A percentile compares a stretch with the other conserved stretches of the same genome.
Evolutionary conservation across 1,140 invertebrate species (phyloP).

Genomic region (Aleiodes sp.): DNA sequence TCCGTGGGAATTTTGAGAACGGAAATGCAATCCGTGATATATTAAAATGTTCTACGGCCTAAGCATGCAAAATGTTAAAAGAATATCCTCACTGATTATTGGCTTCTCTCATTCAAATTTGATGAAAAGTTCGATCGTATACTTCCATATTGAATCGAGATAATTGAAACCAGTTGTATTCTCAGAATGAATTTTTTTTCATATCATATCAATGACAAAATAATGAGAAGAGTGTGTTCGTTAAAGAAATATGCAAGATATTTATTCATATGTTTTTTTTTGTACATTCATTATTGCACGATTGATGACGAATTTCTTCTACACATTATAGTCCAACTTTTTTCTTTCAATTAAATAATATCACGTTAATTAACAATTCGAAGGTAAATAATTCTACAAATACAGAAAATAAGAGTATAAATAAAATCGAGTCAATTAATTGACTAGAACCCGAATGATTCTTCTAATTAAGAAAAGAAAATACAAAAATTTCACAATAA

Average conservation of each 20-base stretch:
- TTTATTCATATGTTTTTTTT: not conserved
- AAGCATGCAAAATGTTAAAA: not conserved
- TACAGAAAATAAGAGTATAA: not conserved
- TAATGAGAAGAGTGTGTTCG: not conserved
- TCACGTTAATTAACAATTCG: not conserved
- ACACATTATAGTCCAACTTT: too few species aligned
- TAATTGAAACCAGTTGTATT: too few species aligned
- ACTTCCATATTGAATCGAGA: too few species aligned
- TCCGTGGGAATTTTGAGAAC: slow-evolving; percentile 64
- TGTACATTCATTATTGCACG: slow-evolving; percentile 9
- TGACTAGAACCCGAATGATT: not conserved
- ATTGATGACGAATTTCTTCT: not conserved
- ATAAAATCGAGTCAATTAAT: not conserved
- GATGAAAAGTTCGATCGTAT: too few species aligned
- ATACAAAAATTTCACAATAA: not conserved
- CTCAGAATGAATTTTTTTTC: too few species aligned
- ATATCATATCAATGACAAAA: not conserved
- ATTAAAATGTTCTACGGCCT: not conserved
- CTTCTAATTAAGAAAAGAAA: not conserved
- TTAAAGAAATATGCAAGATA: not conserved
- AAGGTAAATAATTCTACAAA: not conserved
- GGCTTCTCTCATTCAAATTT: too few species aligned
- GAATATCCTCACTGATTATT: not conserved
- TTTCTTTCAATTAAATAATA: not conserved
- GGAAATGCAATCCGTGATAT: slow-evolving; percentile 60